These are phyloP conservation scores for Physella acuta DNA, from an alignment of 1,140 invertebrate species.

Conservation along the genomic window DNA sequence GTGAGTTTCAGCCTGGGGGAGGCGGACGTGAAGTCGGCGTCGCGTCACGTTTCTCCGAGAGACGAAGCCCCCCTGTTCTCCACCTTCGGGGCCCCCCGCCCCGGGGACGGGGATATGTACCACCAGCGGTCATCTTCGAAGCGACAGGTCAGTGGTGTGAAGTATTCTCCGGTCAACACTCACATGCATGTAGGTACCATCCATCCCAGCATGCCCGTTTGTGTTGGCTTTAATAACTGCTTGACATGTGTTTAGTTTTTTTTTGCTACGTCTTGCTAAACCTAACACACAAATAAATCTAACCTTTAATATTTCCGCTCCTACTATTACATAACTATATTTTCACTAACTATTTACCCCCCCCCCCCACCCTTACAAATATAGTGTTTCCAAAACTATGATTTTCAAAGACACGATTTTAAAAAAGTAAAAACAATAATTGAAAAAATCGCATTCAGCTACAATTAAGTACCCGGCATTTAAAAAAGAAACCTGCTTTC, in stretches of 20 bases:
- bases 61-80: background rate
- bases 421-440: no score
- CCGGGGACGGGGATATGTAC: conserved; percentile 6
- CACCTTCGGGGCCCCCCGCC: background rate
- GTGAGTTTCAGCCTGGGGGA: conserved; percentile 18
- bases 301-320: background rate
- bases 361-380: no score
- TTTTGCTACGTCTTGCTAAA: background rate
- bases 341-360: no score
- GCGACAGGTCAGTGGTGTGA: conserved; percentile 24
- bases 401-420: no score
- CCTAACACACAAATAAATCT: background rate
- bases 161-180: conserved; percentile 21
- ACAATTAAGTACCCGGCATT: no score
- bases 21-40: background rate
- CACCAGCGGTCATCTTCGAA: background rate
- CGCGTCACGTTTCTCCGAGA: background rate
- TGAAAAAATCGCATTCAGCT: no score
- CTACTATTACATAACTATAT: no score
- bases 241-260: background rate
- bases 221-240: background rate
- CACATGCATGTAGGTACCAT: conserved; percentile 22
- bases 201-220: no score
- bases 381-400: no score
- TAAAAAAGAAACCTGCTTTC: no score